Evolutionary conservation across 2,797 vertebrate genomes (phyloP).

Genomic region (Rachycentron canadum): DNA sequence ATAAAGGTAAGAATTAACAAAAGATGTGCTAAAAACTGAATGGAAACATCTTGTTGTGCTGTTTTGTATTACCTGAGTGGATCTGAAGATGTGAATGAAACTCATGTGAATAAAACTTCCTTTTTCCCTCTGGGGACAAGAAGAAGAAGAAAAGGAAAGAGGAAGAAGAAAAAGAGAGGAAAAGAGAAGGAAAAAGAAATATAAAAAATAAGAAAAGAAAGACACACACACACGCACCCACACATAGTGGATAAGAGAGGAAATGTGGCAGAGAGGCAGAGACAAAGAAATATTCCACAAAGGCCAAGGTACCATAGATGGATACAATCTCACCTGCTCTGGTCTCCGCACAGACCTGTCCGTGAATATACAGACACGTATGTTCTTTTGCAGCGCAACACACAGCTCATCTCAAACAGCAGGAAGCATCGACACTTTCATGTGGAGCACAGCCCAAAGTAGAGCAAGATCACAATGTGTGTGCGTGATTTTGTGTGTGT

Average conservation of each 20-base stretch:
- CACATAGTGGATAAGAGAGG: slow-evolving; percentile 20
- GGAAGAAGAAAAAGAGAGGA: not conserved
- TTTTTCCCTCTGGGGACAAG: slow-evolving; percentile 64
- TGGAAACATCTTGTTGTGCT: slow-evolving; percentile 52
- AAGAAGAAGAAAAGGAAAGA: slow-evolving; percentile 34
- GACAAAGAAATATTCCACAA: slow-evolving; percentile 47
- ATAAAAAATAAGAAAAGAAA: slow-evolving; percentile 22
- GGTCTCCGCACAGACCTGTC: slow-evolving; percentile 76
- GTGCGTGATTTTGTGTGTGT: slow-evolving; percentile 45
- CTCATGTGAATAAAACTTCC: slow-evolving; percentile 41
- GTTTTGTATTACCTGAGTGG: slow-evolving; percentile 50
- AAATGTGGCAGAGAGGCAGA: slow-evolving; percentile 26
- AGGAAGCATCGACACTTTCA: slow-evolving; percentile 81
- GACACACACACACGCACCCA: not conserved
- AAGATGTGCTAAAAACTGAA: slow-evolving; percentile 48
- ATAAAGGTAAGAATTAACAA: slow-evolving; percentile 34
- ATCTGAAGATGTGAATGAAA: slow-evolving; percentile 73
- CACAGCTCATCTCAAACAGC: slow-evolving; percentile 79
- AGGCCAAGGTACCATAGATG: slow-evolving; percentile 52
- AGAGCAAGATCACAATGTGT: slow-evolving; percentile 80
- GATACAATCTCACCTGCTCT: slow-evolving; percentile 72
- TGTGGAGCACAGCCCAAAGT: slow-evolving; percentile 85
- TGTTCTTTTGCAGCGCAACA: slow-evolving; percentile 76
- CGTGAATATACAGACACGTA: slow-evolving; percentile 71
- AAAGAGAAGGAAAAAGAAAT: slow-evolving; percentile 5